Evolutionary conservation across 2,797 vertebrate genomes (phyloP), one percentile per base, ranked within the genome.

Genomic region (Cossypha niveicapilla): DNA sequence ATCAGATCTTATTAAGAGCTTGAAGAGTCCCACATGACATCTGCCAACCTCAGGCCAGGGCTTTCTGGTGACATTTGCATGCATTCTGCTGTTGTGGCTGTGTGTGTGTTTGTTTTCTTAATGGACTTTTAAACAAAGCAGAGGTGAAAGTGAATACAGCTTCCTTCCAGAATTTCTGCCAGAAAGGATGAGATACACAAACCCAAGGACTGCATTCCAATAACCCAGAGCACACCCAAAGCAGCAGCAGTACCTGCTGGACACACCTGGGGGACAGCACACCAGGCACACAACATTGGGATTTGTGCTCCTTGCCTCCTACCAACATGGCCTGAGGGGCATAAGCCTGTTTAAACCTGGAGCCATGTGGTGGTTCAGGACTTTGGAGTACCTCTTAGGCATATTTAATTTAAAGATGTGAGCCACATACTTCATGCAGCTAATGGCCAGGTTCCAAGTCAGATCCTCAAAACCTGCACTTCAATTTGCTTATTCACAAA

Each of bases 1-100:
- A 88, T 65, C 66, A 92, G 76, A 92, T 68, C 57, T 86, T 77
- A 60, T 8, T 67, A 80, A 94, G 76, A 77, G 58, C 42, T 28
- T 81, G 66, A 86, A 58, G 45, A 86, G 50, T 53, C 66, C 54
- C 53, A 41, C 4, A 50, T 19, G 50, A 94, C 79, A 53, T 45
- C 61, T 83, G 72, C 79, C 75, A 91, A 71, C 14, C 62, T 15
- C 65, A 83, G 54, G 57, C 53, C 19, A 48, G 19, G 22, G 45
- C 41, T 13, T 71, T 78, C 27, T 51, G 66, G 32, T 61, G 81
- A 85, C 13, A 35, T 50, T 34, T 86, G 66, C 19, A 9, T 6
- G 18, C 39, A 7, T 70, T 78, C 41, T 66, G 70, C 47, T 78
- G 30, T 28, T 84, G 27, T 53, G 66, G 48, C 28, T 76, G 21